A percentile compares a stretch with the other conserved stretches of the same genome.
phyloP scores from a whole-genome alignment of 2,113 vertebrate genomes.

The Rhizomys pruinosus region DNA sequence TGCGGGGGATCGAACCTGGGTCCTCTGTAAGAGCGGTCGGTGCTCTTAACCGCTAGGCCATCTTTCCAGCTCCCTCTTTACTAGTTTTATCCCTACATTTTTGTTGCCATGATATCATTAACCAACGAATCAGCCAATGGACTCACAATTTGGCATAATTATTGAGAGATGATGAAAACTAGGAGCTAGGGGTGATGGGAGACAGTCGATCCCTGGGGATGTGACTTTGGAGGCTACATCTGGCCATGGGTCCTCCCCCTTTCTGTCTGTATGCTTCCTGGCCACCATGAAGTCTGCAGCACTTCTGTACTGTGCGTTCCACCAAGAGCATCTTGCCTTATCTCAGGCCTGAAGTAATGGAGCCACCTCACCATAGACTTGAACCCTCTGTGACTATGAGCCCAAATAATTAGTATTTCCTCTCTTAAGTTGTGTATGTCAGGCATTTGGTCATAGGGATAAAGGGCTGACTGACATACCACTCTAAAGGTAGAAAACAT shows the following conservation, averaged over 20 bases:
- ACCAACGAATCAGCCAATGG: background rate
- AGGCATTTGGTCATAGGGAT: background rate
- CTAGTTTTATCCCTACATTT: background rate
- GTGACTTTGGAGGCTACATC: background rate
- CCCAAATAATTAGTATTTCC: background rate
- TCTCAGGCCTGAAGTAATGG: too few relatives aligned
- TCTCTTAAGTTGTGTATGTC: background rate
- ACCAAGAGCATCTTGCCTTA: too few relatives aligned
- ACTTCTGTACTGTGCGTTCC: too few relatives aligned
- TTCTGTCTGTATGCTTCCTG: background rate
- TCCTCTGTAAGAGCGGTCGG: too few relatives aligned
- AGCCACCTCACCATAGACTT: background rate
- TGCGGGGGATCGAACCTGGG: too few relatives aligned
- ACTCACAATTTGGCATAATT: background rate
- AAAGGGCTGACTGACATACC: background rate
- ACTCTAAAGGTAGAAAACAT: background rate
- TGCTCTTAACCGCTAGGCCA: too few relatives aligned
- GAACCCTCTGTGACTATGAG: background rate
- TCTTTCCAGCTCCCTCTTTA: too few relatives aligned
- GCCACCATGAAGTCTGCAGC: background rate
- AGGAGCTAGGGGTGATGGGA: background rate
- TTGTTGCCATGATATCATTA: background rate
- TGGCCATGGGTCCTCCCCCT: background rate
- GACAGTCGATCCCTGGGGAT: background rate
- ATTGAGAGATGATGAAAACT: background rate